phyloP scores from a whole-genome alignment of 2,797 vertebrate species.

The Phylloscopus collybita region DNA sequence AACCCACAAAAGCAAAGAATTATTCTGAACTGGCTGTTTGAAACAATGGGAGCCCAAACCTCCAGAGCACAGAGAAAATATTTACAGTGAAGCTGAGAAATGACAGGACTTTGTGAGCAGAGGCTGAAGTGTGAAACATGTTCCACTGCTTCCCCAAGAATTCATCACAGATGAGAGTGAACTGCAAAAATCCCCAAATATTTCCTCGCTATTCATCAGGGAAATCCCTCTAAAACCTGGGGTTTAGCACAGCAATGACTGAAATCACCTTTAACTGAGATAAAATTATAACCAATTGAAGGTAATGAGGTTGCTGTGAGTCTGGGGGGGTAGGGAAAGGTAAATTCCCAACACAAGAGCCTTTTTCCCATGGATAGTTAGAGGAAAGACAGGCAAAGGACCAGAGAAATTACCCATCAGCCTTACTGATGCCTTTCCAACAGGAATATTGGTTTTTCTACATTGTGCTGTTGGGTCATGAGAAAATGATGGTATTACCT shows the following conservation, averaged over 20 bases:
- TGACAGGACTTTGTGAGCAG: neutral
- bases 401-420: neutral
- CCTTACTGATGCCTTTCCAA: neutral
- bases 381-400: neutral
- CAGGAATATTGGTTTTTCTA: neutral
- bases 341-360: neutral
- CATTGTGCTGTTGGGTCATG: neutral
- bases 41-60: neutral
- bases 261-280: neutral
- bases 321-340: neutral
- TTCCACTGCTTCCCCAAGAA: neutral
- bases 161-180: neutral
- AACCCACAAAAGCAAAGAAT: neutral
- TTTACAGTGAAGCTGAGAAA: neutral
- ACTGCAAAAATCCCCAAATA: neutral
- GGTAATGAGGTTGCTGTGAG: neutral
- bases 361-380: neutral
- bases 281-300: rapidly evolving
- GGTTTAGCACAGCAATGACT: neutral
- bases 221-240: neutral
- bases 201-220: neutral
- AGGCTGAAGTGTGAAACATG: constrained; percentile 13
- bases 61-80: neutral
- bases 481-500: neutral
- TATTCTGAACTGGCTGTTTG: neutral